phyloP scores from a whole-genome alignment of 2,888 invertebrate species.

The Rhorus exstirpatorius region DNA sequence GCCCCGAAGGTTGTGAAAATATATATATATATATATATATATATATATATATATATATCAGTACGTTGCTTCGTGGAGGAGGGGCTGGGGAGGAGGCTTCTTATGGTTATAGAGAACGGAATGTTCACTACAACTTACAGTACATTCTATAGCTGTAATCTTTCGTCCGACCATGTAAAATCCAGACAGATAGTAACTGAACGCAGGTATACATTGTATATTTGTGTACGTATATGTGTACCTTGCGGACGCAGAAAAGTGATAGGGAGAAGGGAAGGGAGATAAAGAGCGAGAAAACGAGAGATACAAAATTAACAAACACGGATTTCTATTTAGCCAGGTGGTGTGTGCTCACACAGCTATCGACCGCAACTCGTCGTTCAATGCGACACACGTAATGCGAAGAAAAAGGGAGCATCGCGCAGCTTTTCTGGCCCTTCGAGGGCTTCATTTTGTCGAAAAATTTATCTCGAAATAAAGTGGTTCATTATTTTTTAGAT shows the following conservation, averaged over 20 bases:
- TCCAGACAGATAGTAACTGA: conserved; percentile 37
- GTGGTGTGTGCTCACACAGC: conserved; percentile 59
- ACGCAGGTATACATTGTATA: conserved; percentile 6
- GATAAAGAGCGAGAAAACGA: conserved; percentile 61
- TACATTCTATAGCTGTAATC: conserved; percentile 39
- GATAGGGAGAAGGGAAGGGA: conserved; percentile 34
- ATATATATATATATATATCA: not conserved
- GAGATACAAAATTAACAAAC: conserved; percentile 50
- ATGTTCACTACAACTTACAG: conserved; percentile 47
- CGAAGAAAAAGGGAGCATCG: conserved; percentile 17
- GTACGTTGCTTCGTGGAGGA: conserved; percentile 13
- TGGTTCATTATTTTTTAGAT: not conserved
- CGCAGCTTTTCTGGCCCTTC: not conserved
- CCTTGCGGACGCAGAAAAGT: not conserved
- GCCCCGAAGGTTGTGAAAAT: conserved; percentile 21
- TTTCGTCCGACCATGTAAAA: conserved; percentile 46
- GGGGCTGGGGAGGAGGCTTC: not conserved
- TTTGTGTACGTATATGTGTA: not conserved
- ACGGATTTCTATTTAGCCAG: conserved; percentile 57
- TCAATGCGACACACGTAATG: not conserved
- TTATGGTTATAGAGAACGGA: conserved; percentile 38
- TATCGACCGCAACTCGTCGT: conserved; percentile 53
- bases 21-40: conserved; percentile 6
- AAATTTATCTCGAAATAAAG: not conserved
- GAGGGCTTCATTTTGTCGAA: no score